These are phyloP conservation scores for Phortica variegata DNA, from an alignment of 1,140 invertebrate genomes.

Conservation along the genomic window DNA sequence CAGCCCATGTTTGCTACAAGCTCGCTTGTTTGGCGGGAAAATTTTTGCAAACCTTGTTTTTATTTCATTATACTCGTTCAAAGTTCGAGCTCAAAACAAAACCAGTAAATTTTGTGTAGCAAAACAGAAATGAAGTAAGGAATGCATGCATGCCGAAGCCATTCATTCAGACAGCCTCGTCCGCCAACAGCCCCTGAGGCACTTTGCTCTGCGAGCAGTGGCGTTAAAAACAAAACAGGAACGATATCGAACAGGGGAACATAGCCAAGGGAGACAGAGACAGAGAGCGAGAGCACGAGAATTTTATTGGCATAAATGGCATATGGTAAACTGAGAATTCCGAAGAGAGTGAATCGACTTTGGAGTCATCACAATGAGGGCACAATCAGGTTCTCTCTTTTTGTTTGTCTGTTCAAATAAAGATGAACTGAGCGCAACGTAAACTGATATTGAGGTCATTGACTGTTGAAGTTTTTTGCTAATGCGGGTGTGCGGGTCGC, in stretches of 20 bases:
- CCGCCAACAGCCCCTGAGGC: conserved; percentile 24
- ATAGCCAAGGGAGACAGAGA: conserved; percentile 31
- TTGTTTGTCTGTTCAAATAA: no score
- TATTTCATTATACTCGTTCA: conserved; percentile 7
- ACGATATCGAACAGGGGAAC: conserved; percentile 39
- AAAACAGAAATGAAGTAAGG: conserved; percentile 42
- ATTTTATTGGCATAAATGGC: no score
- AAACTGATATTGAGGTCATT: conserved; percentile 53
- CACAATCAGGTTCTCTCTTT: no score
- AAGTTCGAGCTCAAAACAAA: conserved; percentile 13
- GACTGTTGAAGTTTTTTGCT: conserved; percentile 43
- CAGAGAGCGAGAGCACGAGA: conserved; percentile 5
- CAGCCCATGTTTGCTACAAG: conserved; percentile 11
- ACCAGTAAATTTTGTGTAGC: conserved; percentile 26
- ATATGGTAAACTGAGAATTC: no score
- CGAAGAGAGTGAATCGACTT: no score
- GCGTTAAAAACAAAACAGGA: conserved; percentile 41
- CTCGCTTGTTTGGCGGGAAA: conserved; percentile 46
- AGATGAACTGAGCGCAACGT: no score
- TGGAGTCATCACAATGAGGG: no score
- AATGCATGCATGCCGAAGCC: conserved; percentile 11
- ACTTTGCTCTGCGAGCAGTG: conserved; percentile 10
- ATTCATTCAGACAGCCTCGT: conserved; percentile 4
- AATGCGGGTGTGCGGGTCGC: no score
- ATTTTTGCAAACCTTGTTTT: conserved; percentile 10